Conservation (phyloP, 1,140 invertebrate genomes). For the Helicorthomorpha holstii region DNA sequence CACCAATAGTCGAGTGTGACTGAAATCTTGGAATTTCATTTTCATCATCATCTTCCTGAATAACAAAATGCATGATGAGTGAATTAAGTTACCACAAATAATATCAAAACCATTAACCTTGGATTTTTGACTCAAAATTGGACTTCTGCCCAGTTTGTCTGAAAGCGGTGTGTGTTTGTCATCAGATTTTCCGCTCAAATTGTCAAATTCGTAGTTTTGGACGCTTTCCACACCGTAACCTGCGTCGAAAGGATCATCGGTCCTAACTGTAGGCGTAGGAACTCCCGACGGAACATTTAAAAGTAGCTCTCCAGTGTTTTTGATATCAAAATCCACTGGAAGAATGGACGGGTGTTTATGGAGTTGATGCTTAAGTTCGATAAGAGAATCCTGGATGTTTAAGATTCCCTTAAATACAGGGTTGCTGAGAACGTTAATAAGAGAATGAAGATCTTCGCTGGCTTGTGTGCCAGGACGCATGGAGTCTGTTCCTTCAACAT, state of each 20-base stretch:
- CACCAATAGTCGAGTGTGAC: constrained; percentile 32
- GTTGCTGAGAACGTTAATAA: constrained; percentile 75
- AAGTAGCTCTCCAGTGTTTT: constrained; percentile 41
- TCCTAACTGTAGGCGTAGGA: constrained; percentile 7
- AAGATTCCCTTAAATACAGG: constrained; percentile 81
- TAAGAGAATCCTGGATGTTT: constrained; percentile 46
- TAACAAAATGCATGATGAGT: not conserved
- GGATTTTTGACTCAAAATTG: constrained; percentile 24
- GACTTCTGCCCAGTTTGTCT: not conserved
- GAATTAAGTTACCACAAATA: not conserved
- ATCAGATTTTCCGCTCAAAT: not conserved
- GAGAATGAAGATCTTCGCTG: constrained; percentile 63
- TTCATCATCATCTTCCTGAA: not conserved
- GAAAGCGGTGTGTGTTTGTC: not conserved
- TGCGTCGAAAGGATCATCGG: constrained; percentile 16
- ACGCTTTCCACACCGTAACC: constrained; percentile 26
- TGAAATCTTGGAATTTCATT: constrained; percentile 5
- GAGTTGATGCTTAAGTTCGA: constrained; percentile 20
- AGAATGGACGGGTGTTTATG: constrained; percentile 65
- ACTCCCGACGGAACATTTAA: constrained; percentile 25
- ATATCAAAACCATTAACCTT: constrained; percentile 18
- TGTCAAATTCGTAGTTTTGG: constrained; percentile 24
- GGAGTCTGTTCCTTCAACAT: constrained; percentile 51
- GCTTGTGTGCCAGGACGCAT: constrained; percentile 37
- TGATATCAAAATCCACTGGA: constrained; percentile 80